A percentile compares a stretch with the other conserved stretches of the same genome.
phyloP scores from a whole-genome alignment of 1,140 invertebrate species.

The Parasteatoda tepidariorum region DNA sequence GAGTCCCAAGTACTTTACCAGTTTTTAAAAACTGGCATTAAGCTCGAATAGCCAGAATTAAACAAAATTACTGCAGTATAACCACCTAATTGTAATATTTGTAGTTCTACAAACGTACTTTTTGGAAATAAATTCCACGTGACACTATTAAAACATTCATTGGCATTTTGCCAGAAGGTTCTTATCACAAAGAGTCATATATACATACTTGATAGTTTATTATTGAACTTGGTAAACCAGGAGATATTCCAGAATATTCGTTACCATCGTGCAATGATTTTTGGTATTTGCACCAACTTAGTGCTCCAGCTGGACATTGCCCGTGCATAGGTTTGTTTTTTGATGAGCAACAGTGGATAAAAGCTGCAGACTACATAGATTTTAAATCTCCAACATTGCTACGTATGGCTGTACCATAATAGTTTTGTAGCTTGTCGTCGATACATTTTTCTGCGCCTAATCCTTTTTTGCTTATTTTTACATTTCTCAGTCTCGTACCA shows the following conservation, averaged over 20 bases:
- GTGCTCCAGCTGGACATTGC: constrained; percentile 1
- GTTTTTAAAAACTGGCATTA: neutral
- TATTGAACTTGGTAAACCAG: constrained; percentile 1
- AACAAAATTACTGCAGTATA: constrained; percentile 21
- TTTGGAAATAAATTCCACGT: constrained; percentile 33
- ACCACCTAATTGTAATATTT: constrained; percentile 6
- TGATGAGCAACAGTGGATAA: constrained; percentile 7
- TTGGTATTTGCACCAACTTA: constrained; percentile 30
- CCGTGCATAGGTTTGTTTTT: neutral
- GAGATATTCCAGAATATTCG: neutral
- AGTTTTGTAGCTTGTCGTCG: too few species aligned
- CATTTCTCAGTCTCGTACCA: too few species aligned
- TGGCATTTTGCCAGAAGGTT: constrained; percentile 32
- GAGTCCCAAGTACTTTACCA: too few species aligned
- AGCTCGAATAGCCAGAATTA: neutral
- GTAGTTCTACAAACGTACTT: constrained; percentile 8
- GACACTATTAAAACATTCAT: constrained; percentile 34
- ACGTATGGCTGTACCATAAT: constrained; percentile 30
- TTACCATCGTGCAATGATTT: neutral
- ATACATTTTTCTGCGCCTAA: too few species aligned
- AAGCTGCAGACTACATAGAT: constrained; percentile 1
- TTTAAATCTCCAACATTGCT: constrained; percentile 22
- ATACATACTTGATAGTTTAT: constrained; percentile 19
- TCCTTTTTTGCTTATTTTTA: too few species aligned
- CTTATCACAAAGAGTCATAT: neutral